Conservation (phyloP, 2,113 vertebrate genomes). For the Embiotoca jacksoni region DNA sequence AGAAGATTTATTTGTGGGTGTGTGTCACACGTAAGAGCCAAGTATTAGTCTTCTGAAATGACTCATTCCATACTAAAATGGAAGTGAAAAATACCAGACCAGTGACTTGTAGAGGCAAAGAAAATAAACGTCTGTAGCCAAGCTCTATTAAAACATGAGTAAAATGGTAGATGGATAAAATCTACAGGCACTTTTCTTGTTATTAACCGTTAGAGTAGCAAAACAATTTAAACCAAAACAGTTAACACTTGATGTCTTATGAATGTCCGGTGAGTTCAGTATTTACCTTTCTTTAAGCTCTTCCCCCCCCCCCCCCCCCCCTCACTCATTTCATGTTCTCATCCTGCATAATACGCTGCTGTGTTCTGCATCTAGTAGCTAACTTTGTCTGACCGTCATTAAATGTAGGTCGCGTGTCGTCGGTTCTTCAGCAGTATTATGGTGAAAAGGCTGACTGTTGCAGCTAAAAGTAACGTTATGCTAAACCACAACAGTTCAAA, state of each 20-base stretch:
- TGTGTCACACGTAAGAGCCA: constrained; percentile 19
- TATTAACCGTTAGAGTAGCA: background rate
- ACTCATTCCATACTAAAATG: constrained; percentile 32
- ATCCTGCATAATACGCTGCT: no score
- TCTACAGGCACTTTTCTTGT: background rate
- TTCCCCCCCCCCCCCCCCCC: no score
- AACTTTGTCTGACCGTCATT: no score
- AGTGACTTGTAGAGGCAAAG: background rate
- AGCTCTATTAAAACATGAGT: background rate
- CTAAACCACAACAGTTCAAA: no score
- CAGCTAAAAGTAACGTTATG: no score
- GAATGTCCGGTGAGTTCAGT: background rate
- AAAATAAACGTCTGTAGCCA: background rate
- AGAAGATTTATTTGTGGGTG: constrained; percentile 52
- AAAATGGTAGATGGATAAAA: background rate
- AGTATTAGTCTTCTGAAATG: constrained; percentile 44
- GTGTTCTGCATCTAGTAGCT: no score
- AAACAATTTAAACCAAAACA: background rate
- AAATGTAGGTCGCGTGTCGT: no score
- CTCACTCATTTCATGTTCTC: no score
- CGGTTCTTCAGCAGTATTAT: no score
- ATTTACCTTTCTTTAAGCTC: no score
- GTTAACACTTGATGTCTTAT: background rate
- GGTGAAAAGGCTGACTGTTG: no score
- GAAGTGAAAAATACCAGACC: background rate